phyloP scores from a whole-genome alignment of 2,797 vertebrate genomes.

The Aeoliscus strigatus region DNA sequence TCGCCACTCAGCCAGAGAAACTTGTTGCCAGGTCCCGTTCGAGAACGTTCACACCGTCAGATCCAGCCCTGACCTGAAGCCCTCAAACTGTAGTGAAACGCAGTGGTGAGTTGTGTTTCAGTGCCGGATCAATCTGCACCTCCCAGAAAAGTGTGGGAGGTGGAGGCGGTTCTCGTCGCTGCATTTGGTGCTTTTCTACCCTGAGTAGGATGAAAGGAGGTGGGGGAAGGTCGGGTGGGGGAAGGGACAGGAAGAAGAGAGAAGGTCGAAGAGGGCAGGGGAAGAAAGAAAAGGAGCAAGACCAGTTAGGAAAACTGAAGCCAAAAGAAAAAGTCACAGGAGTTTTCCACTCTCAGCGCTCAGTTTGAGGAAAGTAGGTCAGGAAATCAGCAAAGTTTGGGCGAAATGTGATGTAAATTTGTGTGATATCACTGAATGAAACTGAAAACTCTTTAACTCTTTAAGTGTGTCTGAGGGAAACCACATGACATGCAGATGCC shows the following conservation, averaged over 20 bases:
- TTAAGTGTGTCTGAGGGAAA: too few relatives aligned
- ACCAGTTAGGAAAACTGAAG: conserved; percentile 37
- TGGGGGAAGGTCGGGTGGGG: conserved; percentile 56
- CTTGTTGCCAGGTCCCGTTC: conserved; percentile 28
- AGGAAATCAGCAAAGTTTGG: conserved; percentile 4
- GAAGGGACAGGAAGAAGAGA: conserved; percentile 67
- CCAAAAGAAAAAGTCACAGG: conserved; percentile 43
- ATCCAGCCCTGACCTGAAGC: too few relatives aligned
- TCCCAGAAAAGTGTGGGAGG: conserved; percentile 47
- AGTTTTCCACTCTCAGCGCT: conserved; percentile 24
- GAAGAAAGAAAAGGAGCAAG: conserved; percentile 45
- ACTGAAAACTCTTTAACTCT: neutral
- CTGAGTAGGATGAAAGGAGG: conserved; percentile 58
- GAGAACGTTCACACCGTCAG: too few relatives aligned
- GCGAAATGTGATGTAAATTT: neutral
- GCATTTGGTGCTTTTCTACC: conserved; percentile 67
- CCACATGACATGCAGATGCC: conserved; percentile 1
- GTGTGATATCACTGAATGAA: neutral
- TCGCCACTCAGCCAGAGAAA: conserved; percentile 30
- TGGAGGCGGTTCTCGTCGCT: conserved; percentile 47
- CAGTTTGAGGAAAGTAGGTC: conserved; percentile 11
- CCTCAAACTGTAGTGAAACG: conserved; percentile 26
- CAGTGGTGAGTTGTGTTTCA: conserved; percentile 42
- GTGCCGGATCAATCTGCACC: conserved; percentile 47
- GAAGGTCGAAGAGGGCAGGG: conserved; percentile 62